These are phyloP conservation scores for Gephyroberyx darwinii DNA, from an alignment of 2,797 vertebrate species.

Conservation along the genomic window DNA sequence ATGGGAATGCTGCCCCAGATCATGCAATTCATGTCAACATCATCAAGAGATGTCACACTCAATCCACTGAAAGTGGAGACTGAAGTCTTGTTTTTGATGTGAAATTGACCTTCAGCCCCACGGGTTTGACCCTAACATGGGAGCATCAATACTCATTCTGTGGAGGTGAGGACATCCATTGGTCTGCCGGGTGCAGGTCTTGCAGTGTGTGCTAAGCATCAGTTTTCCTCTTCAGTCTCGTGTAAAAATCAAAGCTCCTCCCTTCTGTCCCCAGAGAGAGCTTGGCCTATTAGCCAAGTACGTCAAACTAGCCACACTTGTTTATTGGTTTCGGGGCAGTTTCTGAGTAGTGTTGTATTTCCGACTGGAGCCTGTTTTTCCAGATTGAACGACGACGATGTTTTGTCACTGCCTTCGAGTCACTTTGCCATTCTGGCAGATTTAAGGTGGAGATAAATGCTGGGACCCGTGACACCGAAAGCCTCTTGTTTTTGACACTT, in stretches of 20 bases:
- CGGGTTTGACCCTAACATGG: not conserved
- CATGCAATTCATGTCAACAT: conserved; percentile 41
- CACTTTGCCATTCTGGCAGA: conserved; percentile 38
- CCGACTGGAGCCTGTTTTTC: conserved; percentile 78
- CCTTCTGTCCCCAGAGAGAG: conserved; percentile 42
- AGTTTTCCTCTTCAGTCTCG: conserved; percentile 16
- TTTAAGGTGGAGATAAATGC: conserved; percentile 45
- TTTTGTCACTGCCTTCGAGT: conserved; percentile 27
- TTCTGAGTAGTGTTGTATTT: conserved; percentile 72
- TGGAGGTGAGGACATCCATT: not conserved
- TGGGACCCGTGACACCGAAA: conserved; percentile 10
- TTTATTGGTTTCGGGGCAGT: conserved; percentile 83
- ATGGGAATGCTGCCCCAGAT: conserved; percentile 31
- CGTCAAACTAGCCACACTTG: conserved; percentile 77
- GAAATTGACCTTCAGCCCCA: not conserved
- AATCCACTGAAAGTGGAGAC: not conserved
- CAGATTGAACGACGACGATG: conserved; percentile 58
- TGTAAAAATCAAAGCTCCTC: conserved; percentile 13
- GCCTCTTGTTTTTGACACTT: conserved; percentile 30
- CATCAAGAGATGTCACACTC: conserved; percentile 28
- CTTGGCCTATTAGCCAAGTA: conserved; percentile 9
- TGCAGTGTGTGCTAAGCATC: conserved; percentile 12
- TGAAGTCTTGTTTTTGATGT: conserved; percentile 31
- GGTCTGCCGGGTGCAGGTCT: conserved; percentile 7
- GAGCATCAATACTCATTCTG: not conserved